Base-by-base conservation (phyloP, 2,113 vertebrate genomes). In the Cinclus cinclus region DNA sequence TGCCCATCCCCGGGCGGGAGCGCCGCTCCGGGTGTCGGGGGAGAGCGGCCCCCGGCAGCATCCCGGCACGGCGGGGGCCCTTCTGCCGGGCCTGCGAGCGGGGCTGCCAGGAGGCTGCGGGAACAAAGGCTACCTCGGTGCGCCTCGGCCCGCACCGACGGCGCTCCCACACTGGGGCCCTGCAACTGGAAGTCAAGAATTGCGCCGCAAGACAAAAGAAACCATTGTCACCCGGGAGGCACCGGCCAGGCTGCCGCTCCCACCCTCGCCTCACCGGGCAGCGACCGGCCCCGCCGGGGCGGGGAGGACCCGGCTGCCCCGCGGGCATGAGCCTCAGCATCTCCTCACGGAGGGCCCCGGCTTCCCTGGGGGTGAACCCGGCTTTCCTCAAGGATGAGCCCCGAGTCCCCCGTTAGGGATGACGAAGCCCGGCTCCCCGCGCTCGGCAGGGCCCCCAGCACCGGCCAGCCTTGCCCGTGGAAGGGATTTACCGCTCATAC, bases 141-240 rank as follows among this genome's bases (percentile, higher is more conserved):
- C 49, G 80, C 82, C 68, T 94, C 76, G 91, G 27, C 91, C 92
- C 75, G 87, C 92, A 60, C 89, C 15, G 74, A 87, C 92, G 58
- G 55, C 82, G 7, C 95, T 94, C 82, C 92, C 94, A 56, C 92
- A 12, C 76, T 65, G 94, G 69, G 93, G 95, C 90, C 91, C 90
- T 74, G 75, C 33, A 46, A 83, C 77, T 35, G 65, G 89, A 81
- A 92, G 85, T 33, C 87, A 49, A 88, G 60, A 87, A 82, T 62
- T 69, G 82, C 77, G 22, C 91, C 56, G 67, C 91, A 47, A 94
- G 92, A 91, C 94, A 95, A 89, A 96, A 94, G 95, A 73, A 94
- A 53, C 74, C 90, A 63, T 82, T 86, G 92, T 96, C 88, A 83
- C 86, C 70, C 80, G 46, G 86, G 82, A 94, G 78, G 90, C 81